Base-by-base conservation (phyloP, 1,140 invertebrate genomes). In the Drosophila dunni region DNA sequence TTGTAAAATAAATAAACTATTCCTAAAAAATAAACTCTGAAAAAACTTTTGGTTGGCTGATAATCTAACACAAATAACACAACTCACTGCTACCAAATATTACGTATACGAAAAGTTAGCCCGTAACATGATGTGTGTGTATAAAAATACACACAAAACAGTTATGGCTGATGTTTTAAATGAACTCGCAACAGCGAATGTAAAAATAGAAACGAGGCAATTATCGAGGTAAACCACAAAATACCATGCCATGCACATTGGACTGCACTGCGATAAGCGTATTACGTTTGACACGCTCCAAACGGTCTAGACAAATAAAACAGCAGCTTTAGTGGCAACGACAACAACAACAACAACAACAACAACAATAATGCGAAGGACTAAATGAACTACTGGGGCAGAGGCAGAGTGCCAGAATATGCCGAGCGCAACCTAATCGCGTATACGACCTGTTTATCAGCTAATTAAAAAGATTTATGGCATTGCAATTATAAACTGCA, bases 401-500 rank as follows among this genome's bases (percentile, higher is more conserved):
- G 17, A 20, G 17, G 17, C 17, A 20, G 17, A 20, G 17, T 20
- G 17, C 17, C 45, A 63, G 61, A 53, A 66, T 57, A 73, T 50
- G 63, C 29, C 42, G 36, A 45, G 24, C 62, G 66, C 74, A 53
- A 66, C 24, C 17, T 61, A 58, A 70, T 70, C 60, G 69, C 58
- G 44, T 68, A 72, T 81, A 75, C 74, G 51, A 84, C 69, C 54
- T 84, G 77, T 75, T 84, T 80, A 78, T 71, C 74, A 72, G 69
- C 70, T 84, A 85, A 84, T 80, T 84, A 84, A 84, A 69, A 66
- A 71, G 81, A 84, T 78, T 80, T 84, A 84, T 84, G 78, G 48
- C 62, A 17, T 51, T 60, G 63, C 46, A 71, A 70, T 68, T 69
- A 67, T 71, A 61, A 69, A 78, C 42, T 50, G 36, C 36, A 57